Base-by-base conservation (phyloP, 1,140 invertebrate genomes). In the Platyscapa corneri region DNA sequence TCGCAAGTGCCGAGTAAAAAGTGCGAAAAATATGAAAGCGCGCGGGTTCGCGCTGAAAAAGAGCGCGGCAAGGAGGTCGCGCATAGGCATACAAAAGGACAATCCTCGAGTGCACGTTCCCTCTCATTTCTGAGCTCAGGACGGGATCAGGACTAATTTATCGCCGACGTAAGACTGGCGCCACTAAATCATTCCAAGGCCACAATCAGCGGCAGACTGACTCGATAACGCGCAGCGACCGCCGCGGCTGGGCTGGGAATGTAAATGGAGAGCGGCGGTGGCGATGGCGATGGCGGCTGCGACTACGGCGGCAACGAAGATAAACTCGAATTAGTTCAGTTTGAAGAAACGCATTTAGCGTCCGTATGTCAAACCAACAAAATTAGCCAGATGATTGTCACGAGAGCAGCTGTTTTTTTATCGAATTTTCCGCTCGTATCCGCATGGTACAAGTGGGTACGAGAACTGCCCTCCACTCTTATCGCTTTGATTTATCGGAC, bases 1-100 rank as follows among this genome's bases (percentile, higher is more conserved):
- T 53, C 79, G n/a, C 65, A n/a, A 82, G 42, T n/a, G 79, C 37
- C 79, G 46, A 37, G 60, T 37, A 46, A 53, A 70, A 80, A 80
- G 34, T 27, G 34, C 39, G 60, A 46, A 80, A 60, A 80, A 74
- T 72, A 72, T 39, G 34, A 34, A 56, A 65, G n/a, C 10, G 46
- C 37, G 27, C n/a, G n/a, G n/a, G n/a, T n/a, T n/a, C n/a, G n/a
- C 16, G 18, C 0, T 37, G 37, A 74, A 18, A 14, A 39, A 2
- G 30, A 32, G 60, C 60, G 53, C 42, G 42, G 42, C 42, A 46
- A 56, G n/a, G 70, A 74, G 70, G 70, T 42, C 70, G 70, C 30
- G 27, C n/a, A 60, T 5, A 23, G 56, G 3, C 56, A 16, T 6
- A 60, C 20, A 60, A 60, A 60, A 30, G 74, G n/a, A 37, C 6